Base-by-base conservation (phyloP, 2,113 vertebrate genomes). In the Oriolus oriolus region DNA sequence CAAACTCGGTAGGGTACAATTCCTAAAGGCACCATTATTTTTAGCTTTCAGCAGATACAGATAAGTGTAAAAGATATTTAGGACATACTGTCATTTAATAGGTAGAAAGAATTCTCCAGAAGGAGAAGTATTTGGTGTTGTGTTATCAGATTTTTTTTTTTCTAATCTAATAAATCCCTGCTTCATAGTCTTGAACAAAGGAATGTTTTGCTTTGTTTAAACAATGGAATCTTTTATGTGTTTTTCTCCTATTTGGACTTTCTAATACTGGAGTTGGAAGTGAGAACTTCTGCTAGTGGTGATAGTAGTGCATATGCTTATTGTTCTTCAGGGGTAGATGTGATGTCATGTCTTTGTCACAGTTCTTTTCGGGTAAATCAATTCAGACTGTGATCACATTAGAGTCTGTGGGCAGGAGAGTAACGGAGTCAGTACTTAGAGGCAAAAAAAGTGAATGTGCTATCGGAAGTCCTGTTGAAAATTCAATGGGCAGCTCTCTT, bases 11-110 rank as follows among this genome's bases (percentile, higher is more conserved):
- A 92, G 75, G 31, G 42, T 74, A 93, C 41, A 84, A 74, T 96
- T 97, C 93, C 94, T 95, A 75, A 87, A 96, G 95, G 84, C 81
- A 85, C 69, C 16, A 30, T 94, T 96, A 96, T 91, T 96, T 94
- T 96, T 94, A 90, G 52, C 52, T 84, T 94, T 86, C 41, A 89
- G 53, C 42, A 94, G 90, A 84, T 91, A 79, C 21, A 45, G 56
- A 31, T 81, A 84, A 76, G 19, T 94, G 82, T 84, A 86, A 91
- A 84, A 66, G 16, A 66, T 54, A 61, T n/a, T 19, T 79, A 57
- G 50, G n/a, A 20, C 44, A 80, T 74, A 15, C 30, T 57, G 33
- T 78, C 33, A 69, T 24, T 60, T 71, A 47, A 64, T 37, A 61
- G 57, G 65, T 76, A 68, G 13, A 64, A 76, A 45, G 24, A 83